These are phyloP conservation scores for Dasypus novemcinctus DNA, from an alignment of 2,113 vertebrate species.

Conservation along the genomic window DNA sequence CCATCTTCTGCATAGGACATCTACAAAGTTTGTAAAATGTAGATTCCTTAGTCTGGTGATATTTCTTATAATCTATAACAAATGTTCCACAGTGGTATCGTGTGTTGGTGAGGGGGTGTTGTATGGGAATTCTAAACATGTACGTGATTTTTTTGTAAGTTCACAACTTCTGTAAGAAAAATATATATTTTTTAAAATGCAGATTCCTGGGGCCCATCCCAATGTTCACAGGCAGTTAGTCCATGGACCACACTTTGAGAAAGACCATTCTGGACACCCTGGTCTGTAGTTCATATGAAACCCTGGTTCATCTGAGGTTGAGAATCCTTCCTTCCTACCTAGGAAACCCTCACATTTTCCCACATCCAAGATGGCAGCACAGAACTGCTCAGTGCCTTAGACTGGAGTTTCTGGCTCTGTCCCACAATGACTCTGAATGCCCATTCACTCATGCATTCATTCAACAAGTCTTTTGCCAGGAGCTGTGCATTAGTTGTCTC, in stretches of 20 bases:
- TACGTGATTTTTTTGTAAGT: no score
- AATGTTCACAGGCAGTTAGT: no score
- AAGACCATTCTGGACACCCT: not conserved
- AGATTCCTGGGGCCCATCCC: no score
- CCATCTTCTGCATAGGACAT: not conserved
- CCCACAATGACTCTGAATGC: not conserved
- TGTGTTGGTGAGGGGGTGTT: no score
- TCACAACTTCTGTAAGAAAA: no score
- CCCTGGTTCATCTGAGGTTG: not conserved
- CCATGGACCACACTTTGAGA: no score
- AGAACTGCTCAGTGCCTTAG: not conserved
- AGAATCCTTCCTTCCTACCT: not conserved
- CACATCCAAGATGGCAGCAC: accelerated
- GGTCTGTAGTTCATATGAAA: not conserved
- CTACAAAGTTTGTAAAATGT: not conserved
- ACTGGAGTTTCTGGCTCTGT: not conserved
- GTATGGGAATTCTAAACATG: no score
- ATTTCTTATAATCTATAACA: not conserved
- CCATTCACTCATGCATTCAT: no score
- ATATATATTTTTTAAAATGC: no score
- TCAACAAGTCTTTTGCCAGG: not conserved
- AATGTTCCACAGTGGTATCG: no score
- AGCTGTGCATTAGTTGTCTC: not conserved
- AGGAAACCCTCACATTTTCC: no score
- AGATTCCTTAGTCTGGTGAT: not conserved